Base-by-base conservation (phyloP, 2,113 vertebrate genomes). In the Papio anubis region DNA sequence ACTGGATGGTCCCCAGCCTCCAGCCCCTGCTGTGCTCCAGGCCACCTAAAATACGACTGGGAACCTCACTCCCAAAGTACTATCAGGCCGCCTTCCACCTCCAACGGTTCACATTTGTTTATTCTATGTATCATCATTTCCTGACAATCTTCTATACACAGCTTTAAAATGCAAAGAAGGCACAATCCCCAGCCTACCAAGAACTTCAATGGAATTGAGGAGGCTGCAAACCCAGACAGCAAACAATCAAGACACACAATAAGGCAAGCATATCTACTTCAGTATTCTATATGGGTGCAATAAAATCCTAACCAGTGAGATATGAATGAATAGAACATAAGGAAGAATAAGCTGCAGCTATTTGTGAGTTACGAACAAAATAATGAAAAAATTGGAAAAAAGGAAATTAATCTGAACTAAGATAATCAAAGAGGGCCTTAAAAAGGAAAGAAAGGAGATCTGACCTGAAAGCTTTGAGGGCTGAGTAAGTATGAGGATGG, bases 251-350 rank as follows among this genome's bases (percentile, higher is more conserved):
- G 20, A 45, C 21, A 92, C 35, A 81, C 59, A 83, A 48, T 10
- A 73, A 93, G n/a, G 80, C 61, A 95, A 21, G 20, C 57, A 10
- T 40, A 79, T 32, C 91, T 82, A 83, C n/a, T 88, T 96, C 68
- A 83, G 43, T 40, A 96, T 38, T 85, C 76, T 27, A 43, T 27
- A 59, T 88, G 50, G 43, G 30, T 79, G 8, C 27, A 90, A 86
- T 21, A 96, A 64, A 93, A 92, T 57, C 27, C 55, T 90, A n/a
- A 86, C n/a, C n/a, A 3, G 0, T 61, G 68, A 90, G n/a, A 21
- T 52, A 50, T 85, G 40, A 78, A 35, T 82, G 88, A 94, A 70
- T 73, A 88, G 70, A 92, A 94, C 72, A 73, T 23, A 96, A 81
- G 59, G 35, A 89, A 92, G 55, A 93, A 91, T 7, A 82, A 83